Evolutionary conservation across 37 sponge, comb jelly and placozoan genomes (phyloP).

Genomic region (Crambe crambe): DNA sequence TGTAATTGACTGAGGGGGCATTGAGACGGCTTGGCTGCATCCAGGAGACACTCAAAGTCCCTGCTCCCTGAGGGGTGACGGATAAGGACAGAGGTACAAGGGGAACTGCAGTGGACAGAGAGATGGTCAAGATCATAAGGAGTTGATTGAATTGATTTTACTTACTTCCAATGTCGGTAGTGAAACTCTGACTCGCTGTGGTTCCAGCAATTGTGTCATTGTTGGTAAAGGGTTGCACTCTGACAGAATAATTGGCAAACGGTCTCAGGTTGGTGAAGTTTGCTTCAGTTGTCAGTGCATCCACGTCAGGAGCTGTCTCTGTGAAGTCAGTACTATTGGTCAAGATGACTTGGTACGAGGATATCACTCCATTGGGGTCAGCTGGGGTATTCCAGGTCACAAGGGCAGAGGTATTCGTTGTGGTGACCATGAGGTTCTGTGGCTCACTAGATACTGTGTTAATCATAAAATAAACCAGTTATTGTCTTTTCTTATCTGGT

Average conservation of each 20-base stretch:
- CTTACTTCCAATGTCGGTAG: conserved; percentile 26
- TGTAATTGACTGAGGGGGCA: conserved; percentile 14
- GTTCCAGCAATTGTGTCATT: not conserved
- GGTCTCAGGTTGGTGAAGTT: conserved; percentile 14
- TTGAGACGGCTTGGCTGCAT: conserved; percentile 1
- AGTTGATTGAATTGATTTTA: too few relatives aligned
- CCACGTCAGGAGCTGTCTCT: not conserved
- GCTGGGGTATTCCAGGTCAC: conserved; percentile 33
- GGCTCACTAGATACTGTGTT: conserved; percentile 6
- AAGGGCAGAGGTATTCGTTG: conserved; percentile 6
- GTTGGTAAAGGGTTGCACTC: conserved; percentile 30
- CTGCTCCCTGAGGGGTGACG: not conserved
- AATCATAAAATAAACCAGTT: too few relatives aligned
- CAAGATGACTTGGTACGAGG: conserved; percentile 2
- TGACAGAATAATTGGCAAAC: conserved; percentile 52
- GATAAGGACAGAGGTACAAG: not conserved
- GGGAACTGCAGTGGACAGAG: conserved; percentile 20
- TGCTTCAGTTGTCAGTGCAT: not conserved
- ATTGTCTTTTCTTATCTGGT: too few relatives aligned
- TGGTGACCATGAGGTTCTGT: not conserved
- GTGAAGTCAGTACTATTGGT: not conserved
- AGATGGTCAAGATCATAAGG: not conserved
- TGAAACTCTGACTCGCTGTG: not conserved
- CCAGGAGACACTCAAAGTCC: conserved; percentile 11
- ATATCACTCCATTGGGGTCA: conserved; percentile 53